Evolutionary conservation across 2,797 vertebrate species (phyloP).

Genomic region (Epinephelus coioides): DNA sequence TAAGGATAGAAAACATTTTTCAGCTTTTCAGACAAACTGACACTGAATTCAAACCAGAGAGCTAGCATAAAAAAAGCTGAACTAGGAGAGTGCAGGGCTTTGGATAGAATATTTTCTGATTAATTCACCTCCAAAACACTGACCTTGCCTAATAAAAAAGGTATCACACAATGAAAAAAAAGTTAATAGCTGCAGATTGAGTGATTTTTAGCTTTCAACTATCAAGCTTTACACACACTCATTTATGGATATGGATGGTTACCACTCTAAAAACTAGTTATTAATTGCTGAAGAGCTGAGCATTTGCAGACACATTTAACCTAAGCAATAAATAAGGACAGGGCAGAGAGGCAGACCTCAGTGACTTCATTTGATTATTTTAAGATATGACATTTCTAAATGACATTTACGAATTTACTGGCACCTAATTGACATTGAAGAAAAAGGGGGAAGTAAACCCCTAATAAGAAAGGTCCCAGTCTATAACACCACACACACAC

Average conservation of each 20-base stretch:
- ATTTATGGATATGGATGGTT: not conserved
- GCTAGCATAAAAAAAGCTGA: too few relatives aligned
- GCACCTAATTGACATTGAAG: slow-evolving; percentile 65
- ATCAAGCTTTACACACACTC: not conserved
- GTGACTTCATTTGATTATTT: slow-evolving; percentile 52
- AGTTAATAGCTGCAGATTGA: not conserved
- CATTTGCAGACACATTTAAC: slow-evolving; percentile 3
- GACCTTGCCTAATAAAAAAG: not conserved
- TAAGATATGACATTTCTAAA: slow-evolving; percentile 64
- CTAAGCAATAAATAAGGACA: slow-evolving; percentile 8
- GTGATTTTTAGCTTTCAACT: too few relatives aligned
- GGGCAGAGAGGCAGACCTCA: slow-evolving; percentile 12
- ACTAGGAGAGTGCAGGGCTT: too few relatives aligned
- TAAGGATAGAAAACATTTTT: too few relatives aligned
- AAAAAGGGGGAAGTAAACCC: slow-evolving; percentile 22
- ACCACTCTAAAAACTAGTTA: not conserved
- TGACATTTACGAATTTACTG: slow-evolving; percentile 66
- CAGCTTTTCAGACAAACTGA: too few relatives aligned
- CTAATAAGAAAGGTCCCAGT: slow-evolving; percentile 48
- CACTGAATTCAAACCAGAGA: too few relatives aligned
- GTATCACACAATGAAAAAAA: not conserved
- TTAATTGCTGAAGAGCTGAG: not conserved
- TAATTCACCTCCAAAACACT: slow-evolving; percentile 3
- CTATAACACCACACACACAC: slow-evolving; percentile 7
- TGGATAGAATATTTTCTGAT: not conserved